Percentiles rank a stretch among this genome's conserved stretches.
Conservation (phyloP, 2,797 vertebrate genomes). For the Capromys pilorides region DNA sequence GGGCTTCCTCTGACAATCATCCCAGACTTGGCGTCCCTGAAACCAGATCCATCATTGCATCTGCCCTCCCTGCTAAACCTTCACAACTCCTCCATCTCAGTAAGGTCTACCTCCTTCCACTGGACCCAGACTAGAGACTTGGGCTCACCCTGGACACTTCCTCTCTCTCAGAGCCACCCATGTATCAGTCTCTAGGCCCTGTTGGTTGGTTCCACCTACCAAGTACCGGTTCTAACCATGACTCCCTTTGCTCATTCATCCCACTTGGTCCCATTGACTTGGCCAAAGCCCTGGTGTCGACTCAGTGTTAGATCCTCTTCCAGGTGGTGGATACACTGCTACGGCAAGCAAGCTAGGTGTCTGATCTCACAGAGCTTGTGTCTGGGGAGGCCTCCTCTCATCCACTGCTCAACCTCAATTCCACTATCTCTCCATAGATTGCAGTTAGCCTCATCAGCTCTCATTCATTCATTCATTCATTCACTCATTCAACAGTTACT, state of each 20-base stretch:
- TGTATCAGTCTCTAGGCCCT: background rate
- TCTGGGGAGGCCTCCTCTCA: background rate
- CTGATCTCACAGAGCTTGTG: background rate
- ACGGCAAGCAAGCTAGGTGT: background rate
- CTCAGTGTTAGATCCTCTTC: rapidly evolving
- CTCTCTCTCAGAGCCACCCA: background rate
- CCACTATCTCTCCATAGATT: rapidly evolving
- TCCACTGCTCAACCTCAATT: too few species aligned
- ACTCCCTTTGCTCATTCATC: background rate
- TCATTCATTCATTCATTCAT: background rate
- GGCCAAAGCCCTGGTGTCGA: background rate
- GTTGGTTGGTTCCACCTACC: background rate
- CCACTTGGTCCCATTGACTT: background rate
- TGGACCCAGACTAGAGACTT: background rate
- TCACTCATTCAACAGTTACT: background rate
- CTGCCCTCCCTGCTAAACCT: background rate
- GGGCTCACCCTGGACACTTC: background rate
- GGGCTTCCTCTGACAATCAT: background rate
- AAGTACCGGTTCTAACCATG: background rate
- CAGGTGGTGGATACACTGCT: background rate
- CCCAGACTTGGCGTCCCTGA: background rate
- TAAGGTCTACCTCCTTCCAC: background rate
- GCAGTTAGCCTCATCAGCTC: background rate
- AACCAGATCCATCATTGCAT: rapidly evolving
- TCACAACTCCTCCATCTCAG: rapidly evolving